Evolutionary conservation across 2,113 vertebrate species (phyloP), one percentile per base, ranked within the genome.

Genomic region (Prietella phreatophila): DNA sequence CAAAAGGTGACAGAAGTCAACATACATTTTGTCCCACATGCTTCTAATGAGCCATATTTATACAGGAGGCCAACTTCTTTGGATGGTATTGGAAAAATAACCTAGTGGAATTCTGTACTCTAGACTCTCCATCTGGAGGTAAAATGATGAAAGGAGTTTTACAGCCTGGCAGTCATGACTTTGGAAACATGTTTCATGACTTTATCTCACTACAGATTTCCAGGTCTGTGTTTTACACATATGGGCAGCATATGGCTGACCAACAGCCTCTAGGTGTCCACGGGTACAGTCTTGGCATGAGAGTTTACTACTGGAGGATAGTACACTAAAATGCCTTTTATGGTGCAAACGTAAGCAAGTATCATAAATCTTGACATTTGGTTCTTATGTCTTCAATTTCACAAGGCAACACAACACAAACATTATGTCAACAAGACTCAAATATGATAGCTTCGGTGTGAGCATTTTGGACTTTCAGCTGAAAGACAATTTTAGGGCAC

Each of bases 221-320:
- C 65, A 76, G 39, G 42, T 65, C 39, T 83, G 60, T 78, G 58
- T 69, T 73, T 79, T 83, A 20, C 63, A 85, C 90, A 91, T 86
- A 79, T 89, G 90, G 83, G 25, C 22, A 86, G 56, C 88, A 91
- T 86, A 85, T 89, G 83, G 78, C 20, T 63, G 84, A 69, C 61
- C 88, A 83, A 60, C 39, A 36, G 75, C 25, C 65, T 85, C 47
- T 85, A 87, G 83, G 39, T 83, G 56, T 87, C 39, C 56, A 60
- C 39, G 61, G 39, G 30, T 69, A 58, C 73, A 47, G 47, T 76
- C 22, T 89, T 76, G 39, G 33, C 83, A 67, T 39, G 42, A 82
- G 9, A 47, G 55, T 87, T 83, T 84, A 84, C 69, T 84, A 39
- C 69, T 30, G 58, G 14, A 67, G 60, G 71, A 88, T 42, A 36